These are phyloP conservation scores for Luidia sarsii DNA, from an alignment of 53 echinoderm and acorn worm genomes.

Conservation along the genomic window DNA sequence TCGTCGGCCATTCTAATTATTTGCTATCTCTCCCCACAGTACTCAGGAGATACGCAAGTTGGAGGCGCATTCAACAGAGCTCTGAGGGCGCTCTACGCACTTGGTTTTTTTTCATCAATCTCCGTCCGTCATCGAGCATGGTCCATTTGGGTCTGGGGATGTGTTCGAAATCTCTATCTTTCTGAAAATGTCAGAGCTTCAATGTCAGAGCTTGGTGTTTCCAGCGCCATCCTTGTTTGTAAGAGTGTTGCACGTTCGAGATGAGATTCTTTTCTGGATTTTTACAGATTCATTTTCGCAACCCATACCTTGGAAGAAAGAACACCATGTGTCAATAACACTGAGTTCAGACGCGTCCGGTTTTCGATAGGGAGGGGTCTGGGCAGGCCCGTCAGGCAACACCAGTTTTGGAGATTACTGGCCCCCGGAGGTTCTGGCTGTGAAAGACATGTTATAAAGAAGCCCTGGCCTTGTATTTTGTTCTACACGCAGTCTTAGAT, in stretches of 20 bases:
- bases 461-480: slow-evolving; percentile 17
- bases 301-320: slow-evolving; percentile 9
- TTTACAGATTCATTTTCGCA: neutral
- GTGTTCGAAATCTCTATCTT: slow-evolving; percentile 10
- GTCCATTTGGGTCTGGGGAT: slow-evolving; percentile 22
- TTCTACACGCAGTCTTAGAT: neutral
- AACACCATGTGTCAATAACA: neutral
- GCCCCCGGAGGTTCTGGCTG: neutral
- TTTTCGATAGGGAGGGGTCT: neutral
- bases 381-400: neutral
- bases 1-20: too few relatives aligned
- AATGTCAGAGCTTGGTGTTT: too few relatives aligned
- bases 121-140: slow-evolving; percentile 3
- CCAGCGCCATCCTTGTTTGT: slow-evolving; percentile 6
- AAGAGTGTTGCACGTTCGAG: slow-evolving; percentile 2
- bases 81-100: neutral
- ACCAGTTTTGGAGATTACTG: neutral
- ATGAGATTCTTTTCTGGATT: neutral
- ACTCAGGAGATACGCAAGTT: neutral
- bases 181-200: too few relatives aligned
- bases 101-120: slow-evolving; percentile 6
- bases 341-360: slow-evolving; percentile 3
- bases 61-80: neutral
- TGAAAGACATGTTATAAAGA: neutral
- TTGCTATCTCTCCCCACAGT: too few relatives aligned